Conservation (phyloP, 2,888 invertebrate species). For the Scaptomyza reducta region DNA sequence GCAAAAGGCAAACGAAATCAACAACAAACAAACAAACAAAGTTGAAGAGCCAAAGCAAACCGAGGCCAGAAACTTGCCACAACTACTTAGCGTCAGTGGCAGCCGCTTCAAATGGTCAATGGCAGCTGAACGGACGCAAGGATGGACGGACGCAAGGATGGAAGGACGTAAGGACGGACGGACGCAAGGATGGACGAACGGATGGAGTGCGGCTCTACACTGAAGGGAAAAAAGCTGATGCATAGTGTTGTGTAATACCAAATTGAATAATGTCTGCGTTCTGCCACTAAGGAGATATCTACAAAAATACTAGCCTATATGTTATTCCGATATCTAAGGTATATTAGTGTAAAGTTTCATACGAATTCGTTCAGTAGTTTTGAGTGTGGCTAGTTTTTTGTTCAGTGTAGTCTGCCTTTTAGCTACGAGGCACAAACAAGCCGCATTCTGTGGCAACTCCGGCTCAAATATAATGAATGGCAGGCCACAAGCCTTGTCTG, state of each 20-base stretch:
- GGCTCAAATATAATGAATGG: constrained; percentile 43
- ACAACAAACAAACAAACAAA: constrained; percentile 48
- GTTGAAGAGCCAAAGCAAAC: constrained; percentile 26
- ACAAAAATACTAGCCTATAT: no score
- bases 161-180: no score
- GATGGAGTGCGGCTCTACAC: no score
- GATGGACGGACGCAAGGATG: neutral
- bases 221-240: no score
- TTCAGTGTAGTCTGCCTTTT: neutral
- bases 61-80: constrained; percentile 56
- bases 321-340: no score
- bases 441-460: constrained; percentile 11
- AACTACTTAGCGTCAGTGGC: constrained; percentile 72
- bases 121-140: constrained; percentile 5
- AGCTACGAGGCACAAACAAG: neutral
- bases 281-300: no score
- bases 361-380: no score
- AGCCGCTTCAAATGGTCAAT: constrained; percentile 37
- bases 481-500: constrained; percentile 38
- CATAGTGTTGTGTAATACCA: no score
- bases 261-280: no score
- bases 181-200: no score
- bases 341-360: no score
- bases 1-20: constrained; percentile 55
- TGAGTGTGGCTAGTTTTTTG: neutral